These are phyloP conservation scores for Campopleginae sp. DNA, from an alignment of 2,888 invertebrate species.

Conservation along the genomic window DNA sequence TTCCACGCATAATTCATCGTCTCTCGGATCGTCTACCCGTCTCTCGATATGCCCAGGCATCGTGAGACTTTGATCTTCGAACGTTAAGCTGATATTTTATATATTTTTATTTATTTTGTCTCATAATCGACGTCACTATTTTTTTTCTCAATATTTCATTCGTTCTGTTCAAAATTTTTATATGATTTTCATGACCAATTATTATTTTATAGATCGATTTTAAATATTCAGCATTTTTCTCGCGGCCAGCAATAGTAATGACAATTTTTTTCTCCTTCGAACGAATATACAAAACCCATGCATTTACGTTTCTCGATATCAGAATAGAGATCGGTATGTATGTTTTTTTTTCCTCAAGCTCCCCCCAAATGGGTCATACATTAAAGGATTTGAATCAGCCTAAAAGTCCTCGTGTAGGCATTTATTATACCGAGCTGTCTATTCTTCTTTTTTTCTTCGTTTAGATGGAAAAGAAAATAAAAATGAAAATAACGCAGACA, in stretches of 20 bases:
- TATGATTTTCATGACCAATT: background rate
- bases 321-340: background rate
- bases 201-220: slow-evolving; percentile 5
- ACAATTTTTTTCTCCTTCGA: background rate
- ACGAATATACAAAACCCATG: background rate
- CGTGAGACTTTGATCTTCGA: slow-evolving; percentile 45
- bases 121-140: background rate
- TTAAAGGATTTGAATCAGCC: slow-evolving; percentile 14
- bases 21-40: slow-evolving; percentile 60
- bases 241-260: background rate
- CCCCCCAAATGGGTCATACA: background rate
- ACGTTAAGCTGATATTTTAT: background rate
- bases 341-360: background rate
- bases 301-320: background rate
- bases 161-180: background rate
- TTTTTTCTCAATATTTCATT: slow-evolving; percentile 5
- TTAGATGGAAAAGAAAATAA: background rate
- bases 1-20: slow-evolving; percentile 78
- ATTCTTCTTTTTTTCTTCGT: background rate
- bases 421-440: slow-evolving; percentile 15
- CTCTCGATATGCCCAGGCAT: slow-evolving; percentile 15
- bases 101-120: slow-evolving; percentile 7
- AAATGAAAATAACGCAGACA: slow-evolving; percentile 19
- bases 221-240: background rate
- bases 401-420: slow-evolving; percentile 27